A percentile compares a stretch with the other conserved stretches of the same genome.
These are phyloP conservation scores for Mormyrops attenuatus DNA, from an alignment of 2,797 vertebrate species.

Conservation along the genomic window DNA sequence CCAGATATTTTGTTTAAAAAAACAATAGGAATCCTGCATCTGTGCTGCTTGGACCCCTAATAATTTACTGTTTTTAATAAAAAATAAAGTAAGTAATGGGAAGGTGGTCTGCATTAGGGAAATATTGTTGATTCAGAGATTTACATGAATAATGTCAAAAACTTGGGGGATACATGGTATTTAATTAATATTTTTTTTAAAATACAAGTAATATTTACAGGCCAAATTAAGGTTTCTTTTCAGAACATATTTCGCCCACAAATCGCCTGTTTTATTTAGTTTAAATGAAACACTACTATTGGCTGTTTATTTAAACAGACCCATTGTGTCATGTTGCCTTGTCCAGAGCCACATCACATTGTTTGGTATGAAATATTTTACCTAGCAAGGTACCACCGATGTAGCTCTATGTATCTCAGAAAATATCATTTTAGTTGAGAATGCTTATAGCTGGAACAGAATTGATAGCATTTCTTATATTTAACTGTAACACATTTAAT, in stretches of 20 bases:
- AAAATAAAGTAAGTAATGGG: background rate
- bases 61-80: background rate
- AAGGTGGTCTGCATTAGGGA: background rate
- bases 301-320: background rate
- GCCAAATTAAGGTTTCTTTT: background rate
- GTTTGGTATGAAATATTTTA: background rate
- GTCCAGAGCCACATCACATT: background rate
- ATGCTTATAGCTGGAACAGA: background rate
- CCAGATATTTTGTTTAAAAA: background rate
- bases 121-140: background rate
- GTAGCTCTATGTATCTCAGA: background rate
- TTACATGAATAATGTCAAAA: background rate
- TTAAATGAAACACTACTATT: background rate
- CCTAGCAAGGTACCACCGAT: background rate
- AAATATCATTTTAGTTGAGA: background rate
- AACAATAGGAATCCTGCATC: background rate
- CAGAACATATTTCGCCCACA: background rate
- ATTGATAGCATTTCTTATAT: background rate
- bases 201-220: background rate
- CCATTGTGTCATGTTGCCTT: background rate
- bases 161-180: background rate
- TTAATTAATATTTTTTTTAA: background rate
- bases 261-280: background rate
- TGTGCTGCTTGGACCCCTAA: background rate
- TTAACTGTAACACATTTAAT: background rate